A percentile compares a stretch with the other conserved stretches of the same genome.
Conservation (phyloP, 2,888 invertebrate species). For the Agonopterix alstromeriana region DNA sequence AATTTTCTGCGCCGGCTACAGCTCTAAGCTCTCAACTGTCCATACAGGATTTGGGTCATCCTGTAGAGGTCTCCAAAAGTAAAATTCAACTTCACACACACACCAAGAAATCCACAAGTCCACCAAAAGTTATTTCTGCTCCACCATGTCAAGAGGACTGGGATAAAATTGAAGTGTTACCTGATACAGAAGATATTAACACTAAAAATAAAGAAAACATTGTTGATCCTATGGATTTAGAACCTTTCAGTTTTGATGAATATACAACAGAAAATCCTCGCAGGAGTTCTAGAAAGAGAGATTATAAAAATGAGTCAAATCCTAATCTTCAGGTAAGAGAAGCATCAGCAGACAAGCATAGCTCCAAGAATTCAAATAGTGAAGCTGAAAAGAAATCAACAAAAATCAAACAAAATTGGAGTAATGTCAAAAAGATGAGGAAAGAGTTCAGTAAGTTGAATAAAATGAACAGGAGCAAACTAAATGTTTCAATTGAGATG, state of each 20-base stretch:
- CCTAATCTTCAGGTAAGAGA: conserved; percentile 18
- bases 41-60: conserved; percentile 28
- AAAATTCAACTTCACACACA: conserved; percentile 44
- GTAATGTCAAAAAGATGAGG: conserved; percentile 63
- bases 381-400: conserved; percentile 35
- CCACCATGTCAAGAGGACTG: conserved; percentile 53
- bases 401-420: conserved; percentile 52
- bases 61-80: conserved; percentile 34
- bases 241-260: conserved; percentile 39
- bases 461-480: conserved; percentile 52
- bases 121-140: conserved; percentile 30
- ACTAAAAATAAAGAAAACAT: conserved; percentile 35
- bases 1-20: conserved; percentile 50
- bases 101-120: conserved; percentile 26
- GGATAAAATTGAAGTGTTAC: conserved; percentile 60
- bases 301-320: conserved; percentile 23
- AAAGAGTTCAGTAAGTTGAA: conserved; percentile 63
- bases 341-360: conserved; percentile 26
- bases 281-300: conserved; percentile 54
- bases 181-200: conserved; percentile 35
- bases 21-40: conserved; percentile 32
- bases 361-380: conserved; percentile 29
- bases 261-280: conserved; percentile 46
- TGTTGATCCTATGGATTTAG: conserved; percentile 43
- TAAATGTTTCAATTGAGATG: conserved; percentile 68